A percentile compares a stretch with the other conserved stretches of the same genome.
These are phyloP conservation scores for Liolophura sinensis DNA, from an alignment of 1,140 invertebrate genomes.

Conservation along the genomic window DNA sequence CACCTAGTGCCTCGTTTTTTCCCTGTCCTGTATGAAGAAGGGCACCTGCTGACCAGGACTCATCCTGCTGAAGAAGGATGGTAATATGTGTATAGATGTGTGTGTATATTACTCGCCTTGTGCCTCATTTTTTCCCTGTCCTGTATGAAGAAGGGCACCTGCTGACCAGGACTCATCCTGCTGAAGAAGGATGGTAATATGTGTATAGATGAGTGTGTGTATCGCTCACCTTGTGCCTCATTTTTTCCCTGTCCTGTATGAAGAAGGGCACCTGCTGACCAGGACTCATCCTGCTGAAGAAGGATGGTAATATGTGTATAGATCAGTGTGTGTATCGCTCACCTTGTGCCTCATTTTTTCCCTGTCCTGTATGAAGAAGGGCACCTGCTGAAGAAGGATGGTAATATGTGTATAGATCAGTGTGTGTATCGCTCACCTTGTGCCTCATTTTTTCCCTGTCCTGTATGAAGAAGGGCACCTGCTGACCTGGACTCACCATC, in stretches of 20 bases:
- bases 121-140: slow-evolving; percentile 68
- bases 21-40: slow-evolving; percentile 67
- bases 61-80: slow-evolving; percentile 39
- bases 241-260: slow-evolving; percentile 70
- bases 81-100: too few species aligned
- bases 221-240: slow-evolving; percentile 54
- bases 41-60: slow-evolving; percentile 44
- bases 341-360: slow-evolving; percentile 64
- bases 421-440: slow-evolving; percentile 40
- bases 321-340: background rate
- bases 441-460: slow-evolving; percentile 68
- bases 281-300: slow-evolving; percentile 36
- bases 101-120: slow-evolving; percentile 36
- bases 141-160: slow-evolving; percentile 62
- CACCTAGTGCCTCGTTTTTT: slow-evolving; percentile 62
- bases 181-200: slow-evolving; percentile 26
- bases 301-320: background rate
- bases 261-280: slow-evolving; percentile 49
- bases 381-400: slow-evolving; percentile 27
- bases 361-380: slow-evolving; percentile 66
- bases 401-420: background rate
- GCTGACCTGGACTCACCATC: slow-evolving; percentile 45
- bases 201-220: too few species aligned
- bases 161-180: slow-evolving; percentile 43
- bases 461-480: slow-evolving; percentile 62